Conservation (phyloP, 2,113 vertebrate species). For the Solenodon paradoxus region DNA sequence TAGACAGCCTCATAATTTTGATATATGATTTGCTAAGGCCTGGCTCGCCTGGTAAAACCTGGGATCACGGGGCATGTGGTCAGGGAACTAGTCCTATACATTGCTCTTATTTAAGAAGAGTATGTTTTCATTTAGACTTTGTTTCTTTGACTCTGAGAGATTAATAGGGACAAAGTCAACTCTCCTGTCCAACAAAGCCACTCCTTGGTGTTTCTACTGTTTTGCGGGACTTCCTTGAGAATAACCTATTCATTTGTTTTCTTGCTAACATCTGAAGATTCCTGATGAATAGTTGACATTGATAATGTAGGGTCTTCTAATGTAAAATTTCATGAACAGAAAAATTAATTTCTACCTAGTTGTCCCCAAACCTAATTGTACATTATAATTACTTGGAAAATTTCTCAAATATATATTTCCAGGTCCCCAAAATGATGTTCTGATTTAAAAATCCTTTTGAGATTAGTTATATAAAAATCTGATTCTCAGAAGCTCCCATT, state of each 20-base stretch:
- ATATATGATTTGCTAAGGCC: neutral
- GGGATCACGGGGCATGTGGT: too few relatives aligned
- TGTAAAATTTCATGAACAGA: neutral
- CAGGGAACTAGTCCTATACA: accelerated
- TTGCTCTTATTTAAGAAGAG: neutral
- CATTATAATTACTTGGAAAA: neutral
- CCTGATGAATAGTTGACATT: neutral
- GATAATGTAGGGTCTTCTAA: neutral
- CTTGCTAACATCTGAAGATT: neutral
- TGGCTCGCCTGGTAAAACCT: neutral
- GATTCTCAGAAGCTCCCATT: neutral
- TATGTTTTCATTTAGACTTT: neutral
- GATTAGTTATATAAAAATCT: neutral
- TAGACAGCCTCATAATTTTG: neutral
- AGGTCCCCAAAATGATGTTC: neutral
- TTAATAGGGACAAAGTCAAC: neutral
- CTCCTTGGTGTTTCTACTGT: neutral
- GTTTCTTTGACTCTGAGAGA: neutral
- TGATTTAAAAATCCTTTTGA: neutral
- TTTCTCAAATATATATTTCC: neutral
- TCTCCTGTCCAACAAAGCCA: neutral
- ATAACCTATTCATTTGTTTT: neutral
- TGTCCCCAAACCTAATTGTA: neutral
- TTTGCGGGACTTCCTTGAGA: neutral
- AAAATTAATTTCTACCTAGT: neutral